Evolutionary conservation across 2,888 invertebrate genomes (phyloP).

Genomic region (Eupithecia subumbrata): DNA sequence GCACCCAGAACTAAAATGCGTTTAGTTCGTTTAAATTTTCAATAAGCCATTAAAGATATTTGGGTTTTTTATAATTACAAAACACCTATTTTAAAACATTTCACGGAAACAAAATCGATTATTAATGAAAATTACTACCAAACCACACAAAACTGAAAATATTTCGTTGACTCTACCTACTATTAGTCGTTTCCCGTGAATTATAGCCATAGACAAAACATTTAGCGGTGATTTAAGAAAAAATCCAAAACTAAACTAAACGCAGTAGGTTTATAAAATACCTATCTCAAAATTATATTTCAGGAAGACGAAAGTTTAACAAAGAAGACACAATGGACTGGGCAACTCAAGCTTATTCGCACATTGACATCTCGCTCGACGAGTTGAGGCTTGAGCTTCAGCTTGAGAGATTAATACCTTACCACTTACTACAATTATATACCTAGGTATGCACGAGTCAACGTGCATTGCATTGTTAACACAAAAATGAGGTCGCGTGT

Average conservation of each 20-base stretch:
- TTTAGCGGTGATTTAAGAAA: not conserved
- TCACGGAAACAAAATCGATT: not conserved
- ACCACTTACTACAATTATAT: not conserved
- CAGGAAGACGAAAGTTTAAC: not conserved
- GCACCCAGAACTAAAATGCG: not conserved
- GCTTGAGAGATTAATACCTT: too few species aligned
- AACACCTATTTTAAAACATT: not conserved
- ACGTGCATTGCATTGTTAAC: conserved; percentile 47
- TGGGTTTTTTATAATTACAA: not conserved
- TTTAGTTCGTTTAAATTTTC: not conserved
- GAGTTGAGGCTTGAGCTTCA: not conserved
- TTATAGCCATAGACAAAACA: not conserved
- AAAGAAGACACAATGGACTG: not conserved
- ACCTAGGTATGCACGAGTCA: conserved; percentile 54
- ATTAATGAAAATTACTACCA: not conserved
- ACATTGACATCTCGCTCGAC: not conserved
- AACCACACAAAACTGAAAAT: not conserved
- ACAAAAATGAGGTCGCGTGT: conserved; percentile 66
- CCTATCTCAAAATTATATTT: not conserved
- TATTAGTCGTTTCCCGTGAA: not conserved
- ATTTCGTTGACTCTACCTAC: not conserved
- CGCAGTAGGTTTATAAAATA: not conserved
- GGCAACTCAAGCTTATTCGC: not conserved
- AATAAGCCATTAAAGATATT: not conserved
- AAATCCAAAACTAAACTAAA: not conserved